Evolutionary conservation across 2,888 invertebrate species (phyloP).

Genomic region (Drosophila nigricruria): DNA sequence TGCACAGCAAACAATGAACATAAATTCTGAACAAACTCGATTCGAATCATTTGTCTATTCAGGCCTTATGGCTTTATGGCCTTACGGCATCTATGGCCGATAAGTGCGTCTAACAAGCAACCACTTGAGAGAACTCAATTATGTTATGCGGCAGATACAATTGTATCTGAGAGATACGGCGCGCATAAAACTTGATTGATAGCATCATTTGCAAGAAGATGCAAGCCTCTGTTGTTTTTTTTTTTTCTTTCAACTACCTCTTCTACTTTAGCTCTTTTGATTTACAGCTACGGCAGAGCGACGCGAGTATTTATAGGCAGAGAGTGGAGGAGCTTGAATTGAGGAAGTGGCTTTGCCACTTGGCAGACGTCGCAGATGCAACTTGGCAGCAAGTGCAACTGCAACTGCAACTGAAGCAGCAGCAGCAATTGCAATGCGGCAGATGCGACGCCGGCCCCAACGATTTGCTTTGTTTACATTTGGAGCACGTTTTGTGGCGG

Average conservation of each 20-base stretch:
- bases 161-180: constrained; percentile 46
- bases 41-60: constrained; percentile 47
- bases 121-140: constrained; percentile 57
- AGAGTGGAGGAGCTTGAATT: constrained; percentile 1
- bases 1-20: constrained; percentile 49
- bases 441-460: constrained; percentile 23
- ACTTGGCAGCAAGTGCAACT: constrained; percentile 43
- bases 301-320: background rate
- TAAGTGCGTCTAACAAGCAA: constrained; percentile 51
- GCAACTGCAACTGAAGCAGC: constrained; percentile 55
- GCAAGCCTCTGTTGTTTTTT: constrained; percentile 25
- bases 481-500: constrained; percentile 77
- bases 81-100: constrained; percentile 22
- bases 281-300: constrained; percentile 55
- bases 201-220: constrained; percentile 50
- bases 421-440: constrained; percentile 46
- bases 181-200: constrained; percentile 60
- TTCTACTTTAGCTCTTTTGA: constrained; percentile 40
- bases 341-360: constrained; percentile 33
- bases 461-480: constrained; percentile 73
- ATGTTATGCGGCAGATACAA: constrained; percentile 24
- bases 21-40: constrained; percentile 42
- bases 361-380: constrained; percentile 31
- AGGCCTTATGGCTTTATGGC: constrained; percentile 20
- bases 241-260: constrained; percentile 6